Evolutionary conservation across 2,797 vertebrate species (phyloP), one percentile per base, ranked within the genome.

Genomic region (Agapornis canus): DNA sequence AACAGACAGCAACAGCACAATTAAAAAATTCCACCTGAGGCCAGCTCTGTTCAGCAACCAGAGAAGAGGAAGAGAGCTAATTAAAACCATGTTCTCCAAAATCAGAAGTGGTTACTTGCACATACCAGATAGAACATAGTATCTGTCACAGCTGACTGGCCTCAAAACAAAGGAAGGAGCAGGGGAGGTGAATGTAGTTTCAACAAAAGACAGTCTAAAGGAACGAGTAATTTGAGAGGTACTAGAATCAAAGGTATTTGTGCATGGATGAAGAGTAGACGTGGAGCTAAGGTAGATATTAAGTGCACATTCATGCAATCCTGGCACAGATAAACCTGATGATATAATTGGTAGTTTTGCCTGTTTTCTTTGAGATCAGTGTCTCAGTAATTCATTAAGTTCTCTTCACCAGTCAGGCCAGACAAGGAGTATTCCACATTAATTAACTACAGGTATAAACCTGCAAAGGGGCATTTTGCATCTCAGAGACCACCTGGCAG

Each of bases 11-110:
- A 92, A 72, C 10, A 76, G 72, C 49, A 90, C 72, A 89, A 91
- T 91, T 91, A 70, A 94, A 94, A 89, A 84, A 94, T 77, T 91
- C 91, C 88, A 95, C 95, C 95, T 97, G 92, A 93, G 87, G 95
- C 91, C 51, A 94, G 76, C 59, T 90, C 85, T 86, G 54, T 77
- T 94, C 73, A 71, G 52, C 75, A 90, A 57, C 32, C 64, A 86
- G 73, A 82, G 52, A 52, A 89, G 17, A 95, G 92, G 92, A 96
- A 91, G 64, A 73, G 57, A 61, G 73, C 70, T 95, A 95, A 95
- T 92, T 97, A 95, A 97, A 96, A 92, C 35, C 82, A 86, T 21
- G 63, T 40, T 91, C 56, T 75, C 77, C 88, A 61, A 83, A 92
- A 94, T 94, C 77, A 89, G 60, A 86, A 94, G 66, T 64, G 47